Base-by-base conservation (phyloP, 1,140 invertebrate genomes). In the Octopus sinensis region DNA sequence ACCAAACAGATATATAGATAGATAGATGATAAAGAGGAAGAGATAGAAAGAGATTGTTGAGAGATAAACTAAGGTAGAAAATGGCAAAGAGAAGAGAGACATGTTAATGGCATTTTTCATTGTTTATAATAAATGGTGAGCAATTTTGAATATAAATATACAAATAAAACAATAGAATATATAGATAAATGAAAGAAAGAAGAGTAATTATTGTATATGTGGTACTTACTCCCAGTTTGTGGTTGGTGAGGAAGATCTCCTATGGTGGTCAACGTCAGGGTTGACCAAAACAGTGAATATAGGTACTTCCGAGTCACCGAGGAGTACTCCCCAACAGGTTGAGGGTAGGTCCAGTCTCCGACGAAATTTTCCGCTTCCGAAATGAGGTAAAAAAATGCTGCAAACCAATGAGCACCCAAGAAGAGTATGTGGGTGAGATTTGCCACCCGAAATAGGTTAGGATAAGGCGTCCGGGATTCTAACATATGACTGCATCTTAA, bases 351-450 rank as follows among this genome's bases (percentile, higher is more conserved):
- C 96, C 96, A 98, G 86, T 96, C 95, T 6, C 96, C 96, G 91
- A 95, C 92, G 90, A 97, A 97, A 4, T 94, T 94, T 91, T 98
- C 96, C 52, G 95, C 94, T 89, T 98, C 96, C 6, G 96, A 97
- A 51, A 98, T 93, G 82, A 98, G 91, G 92, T 96, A 98, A 92
- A 98, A 98, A 92, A 98, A 98, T 89, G 96, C 98, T 56, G 96
- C 97, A 89, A 98, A 98, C 97, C 97, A 98, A 88, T 98, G 97
- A 43, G 96, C 96, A 83, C 98, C 93, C 84, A 98, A 95, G 83
- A 98, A 93, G 56, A 98, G 93, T 86, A 98, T 97, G 90, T 98
- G 97, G 82, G 97, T 96, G 52, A 98, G 92, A 91, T 98, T 98
- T 83, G 97, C 93, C 51, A 98, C 97, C n/a, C 97, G 92, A 95